Evolutionary conservation across 1,140 invertebrate genomes (phyloP).

Genomic region (Steinernema khuongi): DNA sequence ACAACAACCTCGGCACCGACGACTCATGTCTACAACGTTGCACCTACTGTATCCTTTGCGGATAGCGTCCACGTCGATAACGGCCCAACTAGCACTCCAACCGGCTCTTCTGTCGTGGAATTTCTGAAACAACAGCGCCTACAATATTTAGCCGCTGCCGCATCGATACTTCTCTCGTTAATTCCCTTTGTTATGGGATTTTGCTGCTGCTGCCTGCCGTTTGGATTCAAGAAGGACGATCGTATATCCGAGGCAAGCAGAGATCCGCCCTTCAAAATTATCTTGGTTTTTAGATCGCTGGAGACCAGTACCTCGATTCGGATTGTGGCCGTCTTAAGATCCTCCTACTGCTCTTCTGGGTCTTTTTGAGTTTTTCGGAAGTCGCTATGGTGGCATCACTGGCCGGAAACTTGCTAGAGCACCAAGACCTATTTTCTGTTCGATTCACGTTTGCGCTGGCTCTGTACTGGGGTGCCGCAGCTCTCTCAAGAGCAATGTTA

Average conservation of each 20-base stretch:
- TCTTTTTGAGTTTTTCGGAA: background rate
- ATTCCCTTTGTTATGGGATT: conserved; percentile 5
- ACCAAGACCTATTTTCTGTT: background rate
- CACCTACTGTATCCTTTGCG: background rate
- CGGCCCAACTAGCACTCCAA: background rate
- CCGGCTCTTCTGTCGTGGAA: background rate
- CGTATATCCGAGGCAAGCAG: background rate
- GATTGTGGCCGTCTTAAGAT: background rate
- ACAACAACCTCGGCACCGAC: background rate
- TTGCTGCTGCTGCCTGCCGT: background rate
- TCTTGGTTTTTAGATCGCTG: background rate
- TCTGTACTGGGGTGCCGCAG: background rate
- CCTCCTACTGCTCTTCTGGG: background rate
- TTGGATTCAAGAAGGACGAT: background rate
- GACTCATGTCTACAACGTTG: background rate
- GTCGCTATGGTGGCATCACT: background rate
- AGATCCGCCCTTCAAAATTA: background rate
- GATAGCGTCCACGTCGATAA: background rate
- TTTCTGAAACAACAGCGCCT: background rate
- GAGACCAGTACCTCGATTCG: background rate
- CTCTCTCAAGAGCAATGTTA: background rate
- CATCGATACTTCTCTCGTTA: background rate
- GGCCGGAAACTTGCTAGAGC: background rate
- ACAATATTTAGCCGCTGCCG: background rate
- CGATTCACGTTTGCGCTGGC: background rate